Evolutionary conservation across 2,797 vertebrate species (phyloP).

Genomic region (Coregonus suidteri): DNA sequence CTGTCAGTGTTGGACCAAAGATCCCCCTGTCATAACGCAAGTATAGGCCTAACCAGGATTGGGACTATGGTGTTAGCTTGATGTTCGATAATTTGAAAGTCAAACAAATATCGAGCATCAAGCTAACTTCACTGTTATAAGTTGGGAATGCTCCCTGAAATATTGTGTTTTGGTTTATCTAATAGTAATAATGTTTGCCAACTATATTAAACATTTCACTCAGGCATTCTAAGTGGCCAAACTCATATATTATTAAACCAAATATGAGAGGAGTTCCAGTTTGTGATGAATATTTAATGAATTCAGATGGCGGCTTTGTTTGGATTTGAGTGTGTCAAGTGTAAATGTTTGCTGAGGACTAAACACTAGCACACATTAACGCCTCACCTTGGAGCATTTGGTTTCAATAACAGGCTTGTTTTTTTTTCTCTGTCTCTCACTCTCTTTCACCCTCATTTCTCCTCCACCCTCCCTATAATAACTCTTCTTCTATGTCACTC

Average conservation of each 20-base stretch:
- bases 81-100: not conserved
- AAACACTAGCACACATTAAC: not conserved
- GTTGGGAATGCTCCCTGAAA: not conserved
- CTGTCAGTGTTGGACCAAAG: not conserved
- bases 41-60: not conserved
- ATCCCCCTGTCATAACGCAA: too few relatives aligned
- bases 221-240: not conserved
- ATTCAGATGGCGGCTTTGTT: not conserved
- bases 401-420: not conserved
- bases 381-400: not conserved
- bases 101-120: not conserved
- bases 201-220: not conserved
- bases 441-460: not conserved
- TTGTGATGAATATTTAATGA: not conserved
- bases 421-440: not conserved
- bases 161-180: not conserved
- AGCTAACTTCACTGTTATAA: not conserved
- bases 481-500: not conserved
- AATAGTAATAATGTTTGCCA: not conserved
- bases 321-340: not conserved
- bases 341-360: not conserved
- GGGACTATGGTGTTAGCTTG: not conserved
- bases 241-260: not conserved
- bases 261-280: not conserved
- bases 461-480: not conserved